Conservation (phyloP, 2,797 vertebrate species). For the Nyctalus aviator region DNA sequence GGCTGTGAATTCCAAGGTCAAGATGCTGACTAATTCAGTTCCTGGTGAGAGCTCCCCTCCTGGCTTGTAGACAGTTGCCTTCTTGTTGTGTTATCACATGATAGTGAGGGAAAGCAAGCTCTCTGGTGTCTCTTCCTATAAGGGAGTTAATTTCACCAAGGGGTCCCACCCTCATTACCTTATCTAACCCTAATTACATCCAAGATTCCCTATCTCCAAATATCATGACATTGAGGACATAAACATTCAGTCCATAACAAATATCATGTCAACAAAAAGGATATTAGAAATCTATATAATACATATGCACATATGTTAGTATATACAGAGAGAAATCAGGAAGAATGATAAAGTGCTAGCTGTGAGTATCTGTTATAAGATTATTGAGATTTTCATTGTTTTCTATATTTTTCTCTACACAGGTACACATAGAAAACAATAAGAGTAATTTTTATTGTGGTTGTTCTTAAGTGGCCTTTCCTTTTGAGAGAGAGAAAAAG, state of each 20-base stretch:
- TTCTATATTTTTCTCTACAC: background rate
- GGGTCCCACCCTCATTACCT: background rate
- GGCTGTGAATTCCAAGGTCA: background rate
- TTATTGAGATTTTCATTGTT: conserved; percentile 19
- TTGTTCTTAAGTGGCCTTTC: too few species aligned
- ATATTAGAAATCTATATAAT: background rate
- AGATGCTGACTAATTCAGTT: background rate
- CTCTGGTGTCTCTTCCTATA: background rate
- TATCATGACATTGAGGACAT: background rate
- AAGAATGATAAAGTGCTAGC: conserved; percentile 40
- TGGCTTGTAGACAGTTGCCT: background rate
- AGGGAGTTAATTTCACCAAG: background rate
- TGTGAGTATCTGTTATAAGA: background rate
- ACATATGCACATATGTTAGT: background rate
- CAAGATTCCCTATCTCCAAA: background rate
- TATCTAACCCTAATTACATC: background rate
- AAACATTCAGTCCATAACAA: background rate
- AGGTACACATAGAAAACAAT: background rate
- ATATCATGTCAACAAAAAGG: background rate
- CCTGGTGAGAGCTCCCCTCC: background rate
- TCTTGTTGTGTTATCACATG: background rate
- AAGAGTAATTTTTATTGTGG: background rate
- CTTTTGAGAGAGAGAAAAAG: too few species aligned
- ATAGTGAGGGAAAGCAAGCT: background rate
- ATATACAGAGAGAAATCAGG: background rate